These are phyloP conservation scores for Lemur catta DNA, from an alignment of 2,797 vertebrate genomes.

Conservation along the genomic window DNA sequence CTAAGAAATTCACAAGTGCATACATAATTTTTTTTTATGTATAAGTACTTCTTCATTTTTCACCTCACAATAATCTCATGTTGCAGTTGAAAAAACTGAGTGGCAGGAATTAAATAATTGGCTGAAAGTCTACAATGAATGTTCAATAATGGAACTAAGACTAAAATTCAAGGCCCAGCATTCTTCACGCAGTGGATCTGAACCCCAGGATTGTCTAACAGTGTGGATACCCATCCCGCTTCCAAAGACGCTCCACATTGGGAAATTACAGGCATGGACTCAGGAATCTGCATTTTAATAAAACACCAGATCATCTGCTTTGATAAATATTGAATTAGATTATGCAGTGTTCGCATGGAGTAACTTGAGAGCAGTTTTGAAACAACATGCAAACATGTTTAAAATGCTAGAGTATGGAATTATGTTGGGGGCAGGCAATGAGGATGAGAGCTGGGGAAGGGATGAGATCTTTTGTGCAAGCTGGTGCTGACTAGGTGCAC, in stretches of 20 bases:
- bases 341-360: neutral
- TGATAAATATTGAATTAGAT: neutral
- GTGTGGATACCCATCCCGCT: neutral
- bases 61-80: neutral
- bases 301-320: neutral
- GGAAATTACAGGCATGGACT: neutral
- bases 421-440: neutral
- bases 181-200: neutral
- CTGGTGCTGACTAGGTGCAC: neutral
- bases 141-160: neutral
- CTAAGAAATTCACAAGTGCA: neutral
- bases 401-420: neutral
- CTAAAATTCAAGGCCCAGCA: neutral
- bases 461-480: neutral
- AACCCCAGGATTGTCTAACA: neutral
- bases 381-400: neutral
- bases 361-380: slow-evolving; percentile 14
- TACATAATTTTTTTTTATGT: neutral
- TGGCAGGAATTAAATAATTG: neutral
- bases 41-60: neutral
- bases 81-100: neutral
- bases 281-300: neutral
- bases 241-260: neutral
- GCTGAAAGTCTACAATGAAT: neutral
- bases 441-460: neutral